Base-by-base conservation (phyloP, 2,797 vertebrate species). In the Schizothorax lantsangensis region DNA sequence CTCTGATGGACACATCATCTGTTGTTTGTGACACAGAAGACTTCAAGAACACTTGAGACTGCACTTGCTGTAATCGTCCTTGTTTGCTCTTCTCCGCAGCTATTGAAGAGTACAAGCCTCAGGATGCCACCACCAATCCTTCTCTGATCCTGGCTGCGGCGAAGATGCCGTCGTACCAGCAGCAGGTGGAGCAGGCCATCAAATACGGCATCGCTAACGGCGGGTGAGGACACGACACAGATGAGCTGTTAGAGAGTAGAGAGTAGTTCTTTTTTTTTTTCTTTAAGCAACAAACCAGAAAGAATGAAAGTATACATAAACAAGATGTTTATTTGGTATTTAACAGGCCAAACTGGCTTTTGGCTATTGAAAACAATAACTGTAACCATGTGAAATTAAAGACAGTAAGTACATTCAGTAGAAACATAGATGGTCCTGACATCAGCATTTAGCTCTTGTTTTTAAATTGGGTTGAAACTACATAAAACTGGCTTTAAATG, bases 41-140 rank as follows among this genome's bases (percentile, higher is more conserved):
- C 57, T 12, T 14, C 12, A 17, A 2, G 3, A 15, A 43, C 1
- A 9, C 66, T 21, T 6, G n/a, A 15, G 57, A n/a, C 1, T 12
- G 2, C 3, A 15, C 3, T 52, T 49, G 30, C 38, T 74, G 1
- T 57, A 54, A 84, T 84, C 15, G 45, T n/a, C 40, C 10, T 2
- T 62, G 6, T 40, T 84, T 38, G 57, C 0, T 90, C 15, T 9
- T 4, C 83, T 80, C 36, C 84, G 71, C 79, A 99, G 98, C 98
- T 80, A 99, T 99, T 4, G 97, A 99, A 0, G 97, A 98, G 89
- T 99, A 97, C 93, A 97, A 98, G 92, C 98, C 98, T 40, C 96
- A 98, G 84, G 98, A 99, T 96, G 97, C 98, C 86, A 99, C 98
- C 85, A 99, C 98, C 26, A 99, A 99, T 92, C 98, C 98, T 0